Conservation (phyloP, 2,888 invertebrate species). For the Eupithecia inturbata region DNA sequence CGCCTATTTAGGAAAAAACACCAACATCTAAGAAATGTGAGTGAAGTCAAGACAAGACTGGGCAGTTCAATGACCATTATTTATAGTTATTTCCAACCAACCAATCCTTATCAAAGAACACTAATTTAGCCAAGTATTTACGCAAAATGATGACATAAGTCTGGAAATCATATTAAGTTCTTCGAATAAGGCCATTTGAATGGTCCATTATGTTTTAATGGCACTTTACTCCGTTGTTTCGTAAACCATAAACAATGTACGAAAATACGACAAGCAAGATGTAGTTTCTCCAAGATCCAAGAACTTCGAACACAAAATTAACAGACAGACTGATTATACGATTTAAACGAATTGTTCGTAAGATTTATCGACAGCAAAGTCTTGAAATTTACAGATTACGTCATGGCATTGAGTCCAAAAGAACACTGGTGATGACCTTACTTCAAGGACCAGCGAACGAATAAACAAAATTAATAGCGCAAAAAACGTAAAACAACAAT, state of each 20-base stretch:
- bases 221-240: constrained; percentile 22
- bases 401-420: constrained; percentile 42
- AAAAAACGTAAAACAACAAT: neutral
- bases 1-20: too few species aligned
- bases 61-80: neutral
- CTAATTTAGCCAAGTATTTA: neutral
- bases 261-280: constrained; percentile 33
- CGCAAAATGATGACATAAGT: neutral
- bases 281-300: neutral
- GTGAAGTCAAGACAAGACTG: too few species aligned
- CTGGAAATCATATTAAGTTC: neutral
- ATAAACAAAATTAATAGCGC: neutral
- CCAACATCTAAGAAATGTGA: too few species aligned
- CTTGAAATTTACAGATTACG: constrained; percentile 40
- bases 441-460: neutral
- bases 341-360: constrained; percentile 21
- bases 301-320: constrained; percentile 17
- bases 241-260: constrained; percentile 29
- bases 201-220: constrained; percentile 25
- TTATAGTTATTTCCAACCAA: neutral
- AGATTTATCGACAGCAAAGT: constrained; percentile 8
- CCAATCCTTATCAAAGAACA: neutral
- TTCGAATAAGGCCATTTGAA: constrained; percentile 15
- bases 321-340: constrained; percentile 20
- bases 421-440: constrained; percentile 5